Evolutionary conservation across 2,797 vertebrate genomes (phyloP).

Genomic region (Manis javanica): DNA sequence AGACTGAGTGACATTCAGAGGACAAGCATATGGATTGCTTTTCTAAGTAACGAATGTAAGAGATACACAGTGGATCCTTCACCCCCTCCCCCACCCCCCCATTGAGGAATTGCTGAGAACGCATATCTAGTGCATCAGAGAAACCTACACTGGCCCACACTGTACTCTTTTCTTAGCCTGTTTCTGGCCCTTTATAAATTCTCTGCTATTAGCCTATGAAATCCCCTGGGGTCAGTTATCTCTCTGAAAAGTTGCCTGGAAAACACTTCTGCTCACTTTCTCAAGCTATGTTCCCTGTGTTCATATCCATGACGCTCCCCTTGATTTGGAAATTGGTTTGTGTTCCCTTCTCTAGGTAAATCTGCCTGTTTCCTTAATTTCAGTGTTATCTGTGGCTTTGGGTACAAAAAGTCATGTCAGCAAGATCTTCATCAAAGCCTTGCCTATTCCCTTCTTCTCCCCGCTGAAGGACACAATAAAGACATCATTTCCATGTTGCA

Average conservation of each 20-base stretch:
- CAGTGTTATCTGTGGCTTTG: background rate
- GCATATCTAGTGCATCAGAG: background rate
- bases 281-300: background rate
- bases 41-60: background rate
- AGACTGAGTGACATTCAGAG: background rate
- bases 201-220: background rate
- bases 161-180: background rate
- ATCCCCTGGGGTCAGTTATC: background rate
- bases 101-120: background rate
- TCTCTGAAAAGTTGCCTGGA: background rate
- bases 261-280: background rate
- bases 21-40: background rate
- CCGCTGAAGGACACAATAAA: background rate
- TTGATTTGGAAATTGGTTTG: background rate
- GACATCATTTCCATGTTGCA: background rate
- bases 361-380: background rate
- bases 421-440: background rate
- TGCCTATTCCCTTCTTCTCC: background rate
- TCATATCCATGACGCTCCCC: background rate
- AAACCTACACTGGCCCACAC: too few relatives aligned
- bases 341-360: background rate
- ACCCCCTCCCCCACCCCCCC: background rate
- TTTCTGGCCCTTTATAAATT: background rate
- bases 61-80: background rate
- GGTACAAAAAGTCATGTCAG: background rate